A percentile compares a stretch with the other conserved stretches of the same genome.
Evolutionary conservation across 1,140 invertebrate species (phyloP).

Genomic region (Pseudomyrmex flavicornis): DNA sequence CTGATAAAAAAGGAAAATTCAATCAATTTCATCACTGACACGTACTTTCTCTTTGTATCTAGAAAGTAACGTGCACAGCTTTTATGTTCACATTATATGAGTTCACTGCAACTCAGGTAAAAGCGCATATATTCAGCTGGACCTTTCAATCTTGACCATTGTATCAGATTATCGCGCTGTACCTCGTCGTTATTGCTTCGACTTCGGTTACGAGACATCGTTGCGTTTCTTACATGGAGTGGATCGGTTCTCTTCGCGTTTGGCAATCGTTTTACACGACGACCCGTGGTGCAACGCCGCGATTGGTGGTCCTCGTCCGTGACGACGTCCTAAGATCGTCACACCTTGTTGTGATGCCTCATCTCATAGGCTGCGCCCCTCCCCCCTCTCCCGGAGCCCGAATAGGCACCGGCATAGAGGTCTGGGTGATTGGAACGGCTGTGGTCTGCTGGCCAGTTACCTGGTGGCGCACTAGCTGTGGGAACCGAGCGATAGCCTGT

Average conservation of each 20-base stretch:
- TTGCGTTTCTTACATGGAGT: conserved; percentile 38
- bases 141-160: conserved; percentile 55
- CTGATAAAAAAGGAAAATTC: conserved; percentile 40
- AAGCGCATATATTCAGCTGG: conserved; percentile 43
- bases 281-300: conserved; percentile 62
- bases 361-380: conserved; percentile 86
- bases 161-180: conserved; percentile 14
- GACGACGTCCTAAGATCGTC: conserved; percentile 80
- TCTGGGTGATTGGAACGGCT: conserved; percentile 87
- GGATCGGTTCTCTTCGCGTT: conserved; percentile 69
- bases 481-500: conserved; percentile 85
- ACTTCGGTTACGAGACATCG: conserved; percentile 44
- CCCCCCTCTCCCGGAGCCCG: conserved; percentile 85
- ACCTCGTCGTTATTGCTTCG: conserved; percentile 47
- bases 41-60: conserved; percentile 50
- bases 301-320: conserved; percentile 52
- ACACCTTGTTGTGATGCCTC: conserved; percentile 86
- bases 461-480: conserved; percentile 88
- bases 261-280: conserved; percentile 65
- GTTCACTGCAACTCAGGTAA: conserved; percentile 44
- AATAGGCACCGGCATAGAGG: conserved; percentile 88
- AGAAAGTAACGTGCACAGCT: conserved; percentile 4
- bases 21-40: conserved; percentile 38
- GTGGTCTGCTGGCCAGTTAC: conserved; percentile 86
- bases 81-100: neutral